These are phyloP conservation scores for Agonopterix heracliana DNA, from an alignment of 2,888 invertebrate genomes.

Conservation along the genomic window DNA sequence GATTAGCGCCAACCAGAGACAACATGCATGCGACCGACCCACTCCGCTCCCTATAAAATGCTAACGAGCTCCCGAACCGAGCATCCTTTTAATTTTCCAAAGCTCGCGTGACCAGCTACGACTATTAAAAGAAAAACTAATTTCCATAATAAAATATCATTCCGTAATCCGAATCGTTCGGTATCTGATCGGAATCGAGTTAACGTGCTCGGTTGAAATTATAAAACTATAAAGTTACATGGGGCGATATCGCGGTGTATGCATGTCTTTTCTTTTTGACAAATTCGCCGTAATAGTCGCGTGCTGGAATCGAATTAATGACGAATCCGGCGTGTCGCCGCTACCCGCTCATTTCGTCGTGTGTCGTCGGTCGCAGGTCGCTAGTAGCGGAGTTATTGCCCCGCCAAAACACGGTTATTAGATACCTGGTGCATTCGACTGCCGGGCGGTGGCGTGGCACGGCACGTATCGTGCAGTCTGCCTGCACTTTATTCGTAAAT, in stretches of 20 bases:
- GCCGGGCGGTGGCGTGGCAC: slow-evolving; percentile 45
- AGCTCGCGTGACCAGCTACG: slow-evolving; percentile 57
- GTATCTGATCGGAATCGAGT: slow-evolving; percentile 67
- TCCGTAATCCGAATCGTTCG: slow-evolving; percentile 40
- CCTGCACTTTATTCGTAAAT: slow-evolving; percentile 55
- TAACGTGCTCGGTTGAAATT: slow-evolving; percentile 66
- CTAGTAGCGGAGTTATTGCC: slow-evolving; percentile 28
- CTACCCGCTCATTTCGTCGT: slow-evolving; percentile 65
- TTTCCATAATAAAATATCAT: slow-evolving; percentile 69
- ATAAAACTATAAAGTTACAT: slow-evolving; percentile 67
- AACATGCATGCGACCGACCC: not conserved
- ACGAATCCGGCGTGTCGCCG: slow-evolving; percentile 61
- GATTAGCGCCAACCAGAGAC: slow-evolving; percentile 41
- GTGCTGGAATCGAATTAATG: slow-evolving; percentile 68
- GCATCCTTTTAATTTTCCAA: slow-evolving; percentile 51
- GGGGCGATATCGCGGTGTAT: slow-evolving; percentile 65
- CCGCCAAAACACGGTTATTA: slow-evolving; percentile 66
- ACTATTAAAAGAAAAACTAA: slow-evolving; percentile 71
- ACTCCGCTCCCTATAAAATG: slow-evolving; percentile 24
- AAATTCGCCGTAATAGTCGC: slow-evolving; percentile 66
- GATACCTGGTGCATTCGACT: slow-evolving; percentile 61
- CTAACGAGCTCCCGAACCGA: slow-evolving; percentile 50
- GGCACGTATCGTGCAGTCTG: slow-evolving; percentile 61
- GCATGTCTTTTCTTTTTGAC: slow-evolving; percentile 64
- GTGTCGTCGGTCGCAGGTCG: slow-evolving; percentile 27